phyloP scores from a whole-genome alignment of 2,888 invertebrate species.

The Amphipyra tragopoginis region DNA sequence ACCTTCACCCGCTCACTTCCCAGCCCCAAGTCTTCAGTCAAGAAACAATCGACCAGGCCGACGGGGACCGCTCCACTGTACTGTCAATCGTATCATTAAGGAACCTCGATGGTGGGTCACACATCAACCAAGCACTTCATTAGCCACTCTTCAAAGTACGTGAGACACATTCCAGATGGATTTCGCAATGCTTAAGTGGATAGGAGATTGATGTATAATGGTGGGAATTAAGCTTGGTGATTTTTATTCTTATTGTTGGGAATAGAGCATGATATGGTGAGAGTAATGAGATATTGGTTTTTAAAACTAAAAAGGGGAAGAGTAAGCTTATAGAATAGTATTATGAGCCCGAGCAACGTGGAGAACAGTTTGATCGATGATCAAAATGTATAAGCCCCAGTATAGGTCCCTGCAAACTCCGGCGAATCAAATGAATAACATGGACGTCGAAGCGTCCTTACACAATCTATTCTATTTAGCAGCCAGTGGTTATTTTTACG shows the following conservation, averaged over 20 bases:
- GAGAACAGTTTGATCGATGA: background rate
- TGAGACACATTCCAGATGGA: slow-evolving; percentile 83
- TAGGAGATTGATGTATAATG: slow-evolving; percentile 84
- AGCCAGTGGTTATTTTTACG: slow-evolving; percentile 44
- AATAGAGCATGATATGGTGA: slow-evolving; percentile 47
- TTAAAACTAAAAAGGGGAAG: slow-evolving; percentile 4
- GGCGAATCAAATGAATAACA: background rate
- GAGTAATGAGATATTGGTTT: slow-evolving; percentile 58
- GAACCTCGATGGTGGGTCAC: slow-evolving; percentile 78
- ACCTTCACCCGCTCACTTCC: slow-evolving; percentile 56
- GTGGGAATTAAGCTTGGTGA: slow-evolving; percentile 71
- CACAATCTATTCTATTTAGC: background rate
- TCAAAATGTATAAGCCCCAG: background rate
- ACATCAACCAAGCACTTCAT: slow-evolving; percentile 86
- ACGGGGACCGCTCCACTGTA: slow-evolving; percentile 81
- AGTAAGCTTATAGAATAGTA: background rate
- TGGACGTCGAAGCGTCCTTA: background rate
- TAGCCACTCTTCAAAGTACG: slow-evolving; percentile 78
- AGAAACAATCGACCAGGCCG: slow-evolving; percentile 83
- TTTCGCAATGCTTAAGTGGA: slow-evolving; percentile 78
- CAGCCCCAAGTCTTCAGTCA: slow-evolving; percentile 71
- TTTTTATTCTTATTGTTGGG: slow-evolving; percentile 61
- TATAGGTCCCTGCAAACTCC: slow-evolving; percentile 8
- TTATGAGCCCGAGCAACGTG: background rate
- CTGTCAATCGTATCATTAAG: slow-evolving; percentile 88